Evolutionary conservation across 2,797 vertebrate genomes (phyloP).

Genomic region (Clarias platycephalus): DNA sequence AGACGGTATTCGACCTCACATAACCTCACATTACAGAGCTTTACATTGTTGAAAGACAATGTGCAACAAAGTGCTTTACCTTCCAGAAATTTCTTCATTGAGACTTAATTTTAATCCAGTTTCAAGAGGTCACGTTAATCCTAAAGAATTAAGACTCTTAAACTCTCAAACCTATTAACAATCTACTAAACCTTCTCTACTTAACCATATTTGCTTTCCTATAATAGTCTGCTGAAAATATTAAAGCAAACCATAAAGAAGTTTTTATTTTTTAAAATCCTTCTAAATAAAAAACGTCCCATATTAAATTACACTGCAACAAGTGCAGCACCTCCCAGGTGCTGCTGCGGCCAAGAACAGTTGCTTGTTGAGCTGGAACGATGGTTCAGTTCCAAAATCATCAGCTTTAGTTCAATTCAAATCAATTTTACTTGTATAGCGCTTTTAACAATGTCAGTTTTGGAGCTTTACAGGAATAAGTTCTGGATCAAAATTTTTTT

Average conservation of each 20-base stretch:
- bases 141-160: not conserved
- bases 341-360: not conserved
- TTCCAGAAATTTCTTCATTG: not conserved
- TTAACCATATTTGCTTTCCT: not conserved
- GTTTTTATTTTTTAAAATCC: not conserved
- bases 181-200: not conserved
- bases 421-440: too few relatives aligned
- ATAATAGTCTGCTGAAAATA: not conserved
- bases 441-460: too few relatives aligned
- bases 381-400: not conserved
- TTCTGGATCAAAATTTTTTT: too few relatives aligned
- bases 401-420: not conserved
- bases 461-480: too few relatives aligned
- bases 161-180: not conserved
- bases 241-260: not conserved
- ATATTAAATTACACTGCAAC: not conserved
- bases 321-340: not conserved
- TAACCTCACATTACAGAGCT: not conserved
- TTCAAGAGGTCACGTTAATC: not conserved
- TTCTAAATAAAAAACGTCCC: not conserved
- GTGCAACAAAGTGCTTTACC: not conserved
- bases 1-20: not conserved
- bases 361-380: not conserved
- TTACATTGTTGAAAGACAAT: not conserved
- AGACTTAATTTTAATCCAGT: not conserved